Conservation (phyloP, 2,888 invertebrate species). For the Apocheima hispidaria region DNA sequence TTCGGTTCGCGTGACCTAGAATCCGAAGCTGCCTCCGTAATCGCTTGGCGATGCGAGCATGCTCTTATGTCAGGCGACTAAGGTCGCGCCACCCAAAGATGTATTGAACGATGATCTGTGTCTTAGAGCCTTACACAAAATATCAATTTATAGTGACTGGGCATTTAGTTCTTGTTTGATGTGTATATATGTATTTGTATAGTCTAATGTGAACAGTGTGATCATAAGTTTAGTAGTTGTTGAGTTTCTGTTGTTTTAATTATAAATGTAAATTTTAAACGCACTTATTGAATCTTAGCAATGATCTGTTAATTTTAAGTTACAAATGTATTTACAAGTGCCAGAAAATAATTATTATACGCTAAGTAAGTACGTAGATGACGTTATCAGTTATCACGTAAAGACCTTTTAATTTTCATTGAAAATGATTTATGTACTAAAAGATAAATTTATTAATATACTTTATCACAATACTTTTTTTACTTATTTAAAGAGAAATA, state of each 20-base stretch:
- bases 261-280: conserved; percentile 45
- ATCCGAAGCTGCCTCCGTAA: too few relatives aligned
- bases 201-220: conserved; percentile 31
- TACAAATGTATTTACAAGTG: conserved; percentile 50
- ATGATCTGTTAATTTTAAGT: conserved; percentile 63
- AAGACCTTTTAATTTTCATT: conserved; percentile 20
- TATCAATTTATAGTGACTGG: not conserved
- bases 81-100: not conserved
- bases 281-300: conserved; percentile 67
- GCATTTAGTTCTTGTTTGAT: conserved; percentile 10
- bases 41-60: not conserved
- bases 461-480: not conserved
- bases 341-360: conserved; percentile 42
- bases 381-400: conserved; percentile 20
- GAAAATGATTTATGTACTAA: conserved; percentile 1
- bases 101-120: not conserved
- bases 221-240: conserved; percentile 43
- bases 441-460: not conserved
- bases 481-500: not conserved
- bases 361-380: not conserved
- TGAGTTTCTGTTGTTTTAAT: conserved; percentile 48
- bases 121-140: conserved; percentile 5
- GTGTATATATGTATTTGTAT: conserved; percentile 19
- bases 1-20: not conserved
- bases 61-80: too few relatives aligned